phyloP scores from a whole-genome alignment of 1,140 invertebrate genomes.

The Bradysia coprophila region DNA sequence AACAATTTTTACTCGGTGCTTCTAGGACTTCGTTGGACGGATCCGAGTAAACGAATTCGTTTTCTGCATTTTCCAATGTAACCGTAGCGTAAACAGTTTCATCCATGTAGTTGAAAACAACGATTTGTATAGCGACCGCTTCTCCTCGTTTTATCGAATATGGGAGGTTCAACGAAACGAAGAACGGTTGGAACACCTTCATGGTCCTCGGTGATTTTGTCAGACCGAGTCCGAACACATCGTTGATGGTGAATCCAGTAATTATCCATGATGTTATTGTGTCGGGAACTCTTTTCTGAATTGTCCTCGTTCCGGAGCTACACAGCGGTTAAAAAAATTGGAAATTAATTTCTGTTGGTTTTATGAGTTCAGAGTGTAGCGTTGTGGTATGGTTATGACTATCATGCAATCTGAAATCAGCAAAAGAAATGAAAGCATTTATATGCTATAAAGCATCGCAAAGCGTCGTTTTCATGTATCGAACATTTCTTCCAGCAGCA shows the following conservation, averaged over 20 bases:
- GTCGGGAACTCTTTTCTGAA: constrained; percentile 45
- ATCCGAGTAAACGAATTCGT: constrained; percentile 60
- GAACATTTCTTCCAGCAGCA: too few species aligned
- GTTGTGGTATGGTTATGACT: too few species aligned
- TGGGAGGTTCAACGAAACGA: constrained; percentile 59
- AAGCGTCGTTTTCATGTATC: too few species aligned
- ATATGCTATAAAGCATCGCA: too few species aligned
- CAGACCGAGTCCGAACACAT: constrained; percentile 65
- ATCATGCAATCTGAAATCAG: too few species aligned
- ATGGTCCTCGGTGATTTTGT: constrained; percentile 52
- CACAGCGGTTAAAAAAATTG: too few species aligned
- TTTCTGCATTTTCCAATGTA: constrained; percentile 59
- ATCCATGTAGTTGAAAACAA: constrained; percentile 24
- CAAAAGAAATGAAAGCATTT: too few species aligned
- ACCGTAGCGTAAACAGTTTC: constrained; percentile 62
- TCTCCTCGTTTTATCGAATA: constrained; percentile 65
- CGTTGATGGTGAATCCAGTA: constrained; percentile 80
- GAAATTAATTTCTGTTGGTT: too few species aligned
- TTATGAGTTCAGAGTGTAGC: too few species aligned
- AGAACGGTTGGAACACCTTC: constrained; percentile 75
- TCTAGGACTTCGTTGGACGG: background rate
- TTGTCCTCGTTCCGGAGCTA: constrained; percentile 8
- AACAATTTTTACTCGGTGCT: too few species aligned
- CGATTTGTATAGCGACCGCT: constrained; percentile 18
- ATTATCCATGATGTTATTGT: constrained; percentile 87